A percentile compares a stretch with the other conserved stretches of the same genome.
Evolutionary conservation across 1,140 invertebrate species (phyloP).

Genomic region (Hyles vespertilio): DNA sequence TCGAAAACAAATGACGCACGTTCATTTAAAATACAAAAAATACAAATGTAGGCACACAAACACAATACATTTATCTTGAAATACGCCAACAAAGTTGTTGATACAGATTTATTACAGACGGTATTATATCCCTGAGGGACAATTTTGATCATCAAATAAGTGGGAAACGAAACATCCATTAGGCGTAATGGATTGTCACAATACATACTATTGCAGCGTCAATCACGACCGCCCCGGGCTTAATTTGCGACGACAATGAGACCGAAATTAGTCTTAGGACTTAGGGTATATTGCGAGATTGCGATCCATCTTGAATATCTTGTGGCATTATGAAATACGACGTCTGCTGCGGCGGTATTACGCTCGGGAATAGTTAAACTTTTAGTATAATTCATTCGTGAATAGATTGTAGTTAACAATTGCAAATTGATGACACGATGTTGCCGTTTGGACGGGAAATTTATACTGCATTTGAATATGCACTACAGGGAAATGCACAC

Average conservation of each 20-base stretch:
- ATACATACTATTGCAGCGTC: slow-evolving; percentile 18
- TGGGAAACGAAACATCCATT: slow-evolving; percentile 22
- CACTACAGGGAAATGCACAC: too few species aligned
- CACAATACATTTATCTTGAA: too few species aligned
- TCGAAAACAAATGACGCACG: too few species aligned
- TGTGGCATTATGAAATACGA: slow-evolving; percentile 1
- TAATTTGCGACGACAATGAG: slow-evolving; percentile 24
- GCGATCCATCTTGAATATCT: slow-evolving; percentile 4
- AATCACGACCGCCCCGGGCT: slow-evolving; percentile 18
- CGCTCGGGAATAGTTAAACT: too few species aligned
- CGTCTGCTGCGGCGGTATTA: too few species aligned
- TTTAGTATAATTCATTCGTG: too few species aligned
- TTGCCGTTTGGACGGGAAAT: too few species aligned
- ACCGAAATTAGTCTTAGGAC: slow-evolving; percentile 19
- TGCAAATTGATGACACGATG: too few species aligned
- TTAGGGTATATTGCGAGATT: slow-evolving; percentile 12
- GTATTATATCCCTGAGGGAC: slow-evolving; percentile 10
- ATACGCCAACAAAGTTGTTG: slow-evolving; percentile 1
- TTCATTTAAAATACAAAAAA: too few species aligned
- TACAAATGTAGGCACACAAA: too few species aligned
- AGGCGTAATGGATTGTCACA: slow-evolving; percentile 27
- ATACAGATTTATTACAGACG: slow-evolving; percentile 11
- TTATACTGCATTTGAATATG: too few species aligned
- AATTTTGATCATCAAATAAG: slow-evolving; percentile 26
- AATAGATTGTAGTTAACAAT: too few species aligned